Evolutionary conservation across 2,888 invertebrate genomes (phyloP), one percentile per base, ranked within the genome.

Genomic region (Patella ulyssiponensis): DNA sequence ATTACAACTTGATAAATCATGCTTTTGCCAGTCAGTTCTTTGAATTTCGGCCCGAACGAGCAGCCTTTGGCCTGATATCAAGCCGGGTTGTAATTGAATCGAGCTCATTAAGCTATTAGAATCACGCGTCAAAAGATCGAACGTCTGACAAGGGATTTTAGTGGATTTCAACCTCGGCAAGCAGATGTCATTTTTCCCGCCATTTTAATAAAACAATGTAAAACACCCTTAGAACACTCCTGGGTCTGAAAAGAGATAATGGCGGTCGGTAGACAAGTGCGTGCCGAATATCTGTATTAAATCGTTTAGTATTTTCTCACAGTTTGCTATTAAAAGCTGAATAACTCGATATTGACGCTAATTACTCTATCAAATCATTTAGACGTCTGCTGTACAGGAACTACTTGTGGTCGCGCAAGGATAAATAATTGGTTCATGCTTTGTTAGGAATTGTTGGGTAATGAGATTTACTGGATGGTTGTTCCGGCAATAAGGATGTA

Each of bases 91-190:
- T 64, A 64, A 64, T 64, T 64, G 64, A 64, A 23, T 64, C 64
- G 64, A 23, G 20, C 64, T 64, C 64, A 64, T 64, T 64, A 64
- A 20, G 23, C 64, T 23, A 20, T 23, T 23, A 64, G 23, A 23
- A 64, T 64, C 64, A 64, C 64, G 64, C 64, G 64, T 20, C 64
- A 64, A 64, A 64, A 64, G 64, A 64, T 64, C 64, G 64, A 64
- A 64, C 64, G 64, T 23, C 64, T 23, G 64, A 64, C 64, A 64
- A 64, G 64, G 23, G 64, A 64, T 64, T 64, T 64, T 23, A 64
- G 64, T 23, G 23, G 64, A 64, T 64, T 64, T 64, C 64, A 64
- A 64, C 20, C 23, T 23, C 64, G 17, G 23, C 64, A 23, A 64
- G 14, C 64, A 64, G 64, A 64, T 64, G 64, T 20, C 64, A 20